These are phyloP conservation scores for Drosophila auraria DNA, from an alignment of 1,140 invertebrate species.

Conservation along the genomic window DNA sequence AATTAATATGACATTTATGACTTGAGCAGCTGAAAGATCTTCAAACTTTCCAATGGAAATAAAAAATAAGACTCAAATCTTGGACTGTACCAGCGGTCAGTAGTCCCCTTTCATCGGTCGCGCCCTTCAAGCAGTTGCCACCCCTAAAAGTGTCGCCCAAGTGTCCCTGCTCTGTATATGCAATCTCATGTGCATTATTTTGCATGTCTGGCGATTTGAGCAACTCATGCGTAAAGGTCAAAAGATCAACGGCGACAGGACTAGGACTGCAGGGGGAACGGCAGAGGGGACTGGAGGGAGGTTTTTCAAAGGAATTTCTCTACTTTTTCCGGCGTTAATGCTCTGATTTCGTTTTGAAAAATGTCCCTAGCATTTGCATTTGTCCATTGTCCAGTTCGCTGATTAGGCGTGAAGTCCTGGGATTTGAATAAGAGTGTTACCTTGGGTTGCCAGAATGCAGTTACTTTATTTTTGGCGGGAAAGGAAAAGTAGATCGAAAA, in stretches of 20 bases:
- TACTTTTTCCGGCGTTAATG: slow-evolving; percentile 61
- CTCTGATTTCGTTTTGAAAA: slow-evolving; percentile 68
- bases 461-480: slow-evolving; percentile 63
- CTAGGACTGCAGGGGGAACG: slow-evolving; percentile 34
- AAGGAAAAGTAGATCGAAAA: slow-evolving; percentile 17
- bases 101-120: slow-evolving; percentile 13
- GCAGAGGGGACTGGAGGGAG: slow-evolving; percentile 11
- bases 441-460: slow-evolving; percentile 33
- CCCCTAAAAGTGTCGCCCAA: slow-evolving; percentile 47
- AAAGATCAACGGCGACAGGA: slow-evolving; percentile 77
- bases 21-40: slow-evolving; percentile 31
- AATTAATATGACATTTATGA: slow-evolving; percentile 63
- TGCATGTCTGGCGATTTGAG: slow-evolving; percentile 79
- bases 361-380: slow-evolving; percentile 64
- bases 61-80: background rate
- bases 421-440: slow-evolving; percentile 68
- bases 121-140: slow-evolving; percentile 68
- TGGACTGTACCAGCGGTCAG: slow-evolving; percentile 31
- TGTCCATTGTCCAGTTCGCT: slow-evolving; percentile 66
- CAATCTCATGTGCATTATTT: slow-evolving; percentile 80
- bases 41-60: slow-evolving; percentile 5
- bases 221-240: slow-evolving; percentile 78
- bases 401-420: slow-evolving; percentile 78
- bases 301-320: slow-evolving; percentile 43
- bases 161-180: slow-evolving; percentile 27